These are phyloP conservation scores for Uria aalge DNA, from an alignment of 2,113 vertebrate species.

Conservation along the genomic window DNA sequence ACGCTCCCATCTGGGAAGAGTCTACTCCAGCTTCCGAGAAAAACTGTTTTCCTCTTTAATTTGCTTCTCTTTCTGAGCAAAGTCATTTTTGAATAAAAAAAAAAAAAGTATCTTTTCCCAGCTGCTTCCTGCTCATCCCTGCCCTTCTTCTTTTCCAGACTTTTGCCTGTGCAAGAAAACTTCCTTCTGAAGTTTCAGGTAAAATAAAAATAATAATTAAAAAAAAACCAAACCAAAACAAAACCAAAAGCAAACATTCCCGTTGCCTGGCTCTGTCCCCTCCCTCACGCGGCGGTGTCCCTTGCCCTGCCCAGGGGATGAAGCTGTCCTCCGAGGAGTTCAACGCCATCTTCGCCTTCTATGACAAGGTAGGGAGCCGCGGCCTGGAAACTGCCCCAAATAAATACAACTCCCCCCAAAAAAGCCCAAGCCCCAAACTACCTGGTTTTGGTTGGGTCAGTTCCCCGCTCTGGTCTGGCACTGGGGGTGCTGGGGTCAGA, in stretches of 20 bases:
- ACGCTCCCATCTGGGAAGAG: fast-evolving
- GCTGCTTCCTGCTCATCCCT: fast-evolving
- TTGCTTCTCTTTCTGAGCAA: neutral
- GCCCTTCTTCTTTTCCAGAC: slow-evolving; percentile 70
- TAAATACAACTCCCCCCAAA: neutral
- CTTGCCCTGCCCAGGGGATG: slow-evolving; percentile 78
- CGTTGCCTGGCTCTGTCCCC: neutral
- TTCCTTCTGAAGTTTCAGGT: slow-evolving; percentile 98
- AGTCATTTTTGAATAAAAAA: neutral
- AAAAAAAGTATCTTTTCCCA: neutral
- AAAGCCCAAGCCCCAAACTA: neutral
- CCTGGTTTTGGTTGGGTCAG: neutral
- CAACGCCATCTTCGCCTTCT: slow-evolving; percentile 90
- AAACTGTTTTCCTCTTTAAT: neutral
- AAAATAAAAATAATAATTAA: neutral
- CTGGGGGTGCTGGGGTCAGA: neutral
- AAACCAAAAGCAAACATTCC: neutral
- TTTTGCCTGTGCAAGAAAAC: slow-evolving; percentile 96
- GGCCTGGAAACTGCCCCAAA: fast-evolving
- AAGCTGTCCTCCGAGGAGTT: slow-evolving; percentile 90
- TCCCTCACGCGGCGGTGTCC: neutral
- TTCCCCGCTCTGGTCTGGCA: neutral
- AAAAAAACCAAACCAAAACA: neutral
- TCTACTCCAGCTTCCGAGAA: neutral
- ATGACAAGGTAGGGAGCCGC: slow-evolving; percentile 84